These are phyloP conservation scores for Drosophila teissieri DNA, from an alignment of 1,140 invertebrate species.

Conservation along the genomic window DNA sequence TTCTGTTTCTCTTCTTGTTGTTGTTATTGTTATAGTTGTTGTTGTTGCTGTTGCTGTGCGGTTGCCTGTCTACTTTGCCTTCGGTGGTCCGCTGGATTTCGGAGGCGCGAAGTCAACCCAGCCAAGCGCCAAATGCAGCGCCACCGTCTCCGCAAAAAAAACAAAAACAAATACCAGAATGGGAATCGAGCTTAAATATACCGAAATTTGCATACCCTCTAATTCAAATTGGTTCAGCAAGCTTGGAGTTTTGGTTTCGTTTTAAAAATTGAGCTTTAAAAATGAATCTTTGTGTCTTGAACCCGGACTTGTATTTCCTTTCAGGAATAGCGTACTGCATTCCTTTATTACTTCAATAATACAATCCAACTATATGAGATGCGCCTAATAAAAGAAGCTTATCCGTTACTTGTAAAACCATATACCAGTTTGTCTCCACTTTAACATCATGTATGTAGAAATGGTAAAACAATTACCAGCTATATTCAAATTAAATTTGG, in stretches of 20 bases:
- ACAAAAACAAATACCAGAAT: constrained; percentile 34
- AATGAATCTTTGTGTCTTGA: too few species aligned
- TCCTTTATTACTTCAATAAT: too few species aligned
- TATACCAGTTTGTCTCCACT: too few species aligned
- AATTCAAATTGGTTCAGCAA: not conserved
- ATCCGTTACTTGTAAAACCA: too few species aligned
- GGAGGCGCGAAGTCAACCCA: constrained; percentile 77
- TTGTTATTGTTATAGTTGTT: constrained; percentile 18
- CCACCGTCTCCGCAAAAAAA: constrained; percentile 31
- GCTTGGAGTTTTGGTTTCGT: too few species aligned
- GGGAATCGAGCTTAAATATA: not conserved
- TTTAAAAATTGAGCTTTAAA: too few species aligned
- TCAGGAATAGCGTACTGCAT: too few species aligned
- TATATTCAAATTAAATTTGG: not conserved
- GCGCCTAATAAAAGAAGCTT: too few species aligned
- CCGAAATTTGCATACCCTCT: constrained; percentile 4
- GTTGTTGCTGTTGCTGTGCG: constrained; percentile 15
- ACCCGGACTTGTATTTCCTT: too few species aligned
- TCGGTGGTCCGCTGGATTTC: constrained; percentile 52
- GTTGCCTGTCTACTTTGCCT: constrained; percentile 20
- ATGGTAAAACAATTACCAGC: too few species aligned
- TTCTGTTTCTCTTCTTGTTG: constrained; percentile 19
- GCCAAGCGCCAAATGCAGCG: constrained; percentile 78
- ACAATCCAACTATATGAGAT: too few species aligned
- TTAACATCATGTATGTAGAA: too few species aligned